Base-by-base conservation (phyloP, 2,888 invertebrate species). In the Parthenolecanium corni region DNA sequence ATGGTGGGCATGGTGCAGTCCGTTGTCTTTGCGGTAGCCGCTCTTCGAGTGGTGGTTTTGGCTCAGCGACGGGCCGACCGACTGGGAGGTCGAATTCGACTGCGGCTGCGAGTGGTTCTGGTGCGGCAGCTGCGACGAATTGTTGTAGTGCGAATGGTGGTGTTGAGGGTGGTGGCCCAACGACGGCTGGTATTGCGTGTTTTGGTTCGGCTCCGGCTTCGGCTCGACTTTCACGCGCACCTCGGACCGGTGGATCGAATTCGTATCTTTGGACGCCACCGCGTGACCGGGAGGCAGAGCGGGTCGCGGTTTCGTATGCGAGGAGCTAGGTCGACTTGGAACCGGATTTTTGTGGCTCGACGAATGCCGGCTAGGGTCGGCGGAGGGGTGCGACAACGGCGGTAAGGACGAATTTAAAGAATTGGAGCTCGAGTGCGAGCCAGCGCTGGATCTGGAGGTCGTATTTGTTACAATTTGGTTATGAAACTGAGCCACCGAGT, bases 41-140 rank as follows among this genome's bases (percentile, higher is more conserved):
- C 52, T 25, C 46, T 44, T 61, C 24, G 40, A 47, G 20, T 16
- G n/a, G 11, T 62, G 62, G 16, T 51, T 24, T 11, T 52, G 25
- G 42, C 42, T 52, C 5, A 52, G 25, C 6, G 40, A 18, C 21
- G 62, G 5, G 62, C 24, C 31, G 25, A 40, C n/a, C 31, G 11
- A 23, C 36, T 16, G 42, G 9, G 62, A 40, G 42, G 20, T 31
- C 6, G 12, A 36, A 40, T 1, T 4, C 2, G 49, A 38, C 18
- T 51, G 36, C 1, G 46, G 6, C 6, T 49, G 20, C 18, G 3
- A 11, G 6, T 14, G 49, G 11, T 21, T 49, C 21, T 49, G 14
- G 21, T 23, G 2, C 21, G 49, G 14, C n/a, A n/a, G n/a, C 21
- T 21, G 14, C 3, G 14, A 14, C 49, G 49, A 18, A 14, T 18